Evolutionary conservation across 2,888 invertebrate genomes (phyloP).

Genomic region (Lydus trimaculatus): DNA sequence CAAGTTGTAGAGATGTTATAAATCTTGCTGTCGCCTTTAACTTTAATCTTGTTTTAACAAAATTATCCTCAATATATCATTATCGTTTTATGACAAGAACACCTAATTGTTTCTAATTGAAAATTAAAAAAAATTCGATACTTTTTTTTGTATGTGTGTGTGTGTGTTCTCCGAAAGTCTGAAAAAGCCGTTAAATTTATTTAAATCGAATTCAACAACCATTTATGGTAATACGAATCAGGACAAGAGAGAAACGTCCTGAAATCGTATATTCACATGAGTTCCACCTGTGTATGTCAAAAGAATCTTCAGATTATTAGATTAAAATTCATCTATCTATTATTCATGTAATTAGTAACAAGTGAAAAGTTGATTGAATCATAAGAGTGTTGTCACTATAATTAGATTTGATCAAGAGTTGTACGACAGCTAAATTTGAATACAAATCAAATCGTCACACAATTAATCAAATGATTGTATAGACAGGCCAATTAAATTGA

Average conservation of each 20-base stretch:
- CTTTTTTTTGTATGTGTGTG: no score
- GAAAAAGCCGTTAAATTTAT: background rate
- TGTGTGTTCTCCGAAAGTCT: no score
- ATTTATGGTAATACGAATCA: constrained; percentile 22
- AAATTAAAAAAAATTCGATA: background rate
- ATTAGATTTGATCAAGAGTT: background rate
- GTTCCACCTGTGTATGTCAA: background rate
- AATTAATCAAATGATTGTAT: background rate
- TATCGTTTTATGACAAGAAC: background rate
- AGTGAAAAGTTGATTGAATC: background rate
- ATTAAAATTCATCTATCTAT: no score
- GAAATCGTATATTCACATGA: background rate
- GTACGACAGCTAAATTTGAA: background rate
- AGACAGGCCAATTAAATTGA: no score
- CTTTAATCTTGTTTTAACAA: background rate
- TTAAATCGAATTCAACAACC: constrained; percentile 12
- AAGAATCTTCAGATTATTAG: background rate
- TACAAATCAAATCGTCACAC: background rate
- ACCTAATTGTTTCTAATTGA: background rate
- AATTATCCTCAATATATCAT: background rate
- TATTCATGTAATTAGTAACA: no score
- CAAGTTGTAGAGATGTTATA: background rate
- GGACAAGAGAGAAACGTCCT: background rate
- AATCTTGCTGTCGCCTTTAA: constrained; percentile 4
- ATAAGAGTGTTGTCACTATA: background rate